Conservation (phyloP, 1,140 invertebrate species). For the Antheraea pernyi region DNA sequence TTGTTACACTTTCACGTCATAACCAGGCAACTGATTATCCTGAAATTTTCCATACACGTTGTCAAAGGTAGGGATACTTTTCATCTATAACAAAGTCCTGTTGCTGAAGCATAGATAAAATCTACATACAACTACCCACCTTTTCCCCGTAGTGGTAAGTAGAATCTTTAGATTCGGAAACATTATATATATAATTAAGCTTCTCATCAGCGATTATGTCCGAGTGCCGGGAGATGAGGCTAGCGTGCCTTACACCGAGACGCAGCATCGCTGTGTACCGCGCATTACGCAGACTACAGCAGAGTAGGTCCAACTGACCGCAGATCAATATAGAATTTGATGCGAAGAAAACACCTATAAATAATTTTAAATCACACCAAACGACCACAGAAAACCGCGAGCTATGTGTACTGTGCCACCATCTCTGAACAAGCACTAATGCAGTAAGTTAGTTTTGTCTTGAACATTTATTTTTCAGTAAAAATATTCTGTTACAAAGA, state of each 20-base stretch:
- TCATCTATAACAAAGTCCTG: too few relatives aligned
- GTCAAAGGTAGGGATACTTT: too few relatives aligned
- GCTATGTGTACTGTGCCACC: too few relatives aligned
- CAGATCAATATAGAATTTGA: conserved; percentile 58
- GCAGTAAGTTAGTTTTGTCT: too few relatives aligned
- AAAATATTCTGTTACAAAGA: too few relatives aligned
- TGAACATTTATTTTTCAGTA: too few relatives aligned
- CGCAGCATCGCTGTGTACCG: conserved; percentile 52
- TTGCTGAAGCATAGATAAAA: too few relatives aligned
- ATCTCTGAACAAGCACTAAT: too few relatives aligned
- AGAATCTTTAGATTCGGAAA: conserved; percentile 35
- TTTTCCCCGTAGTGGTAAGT: conserved; percentile 46
- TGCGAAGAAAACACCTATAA: conserved; percentile 60
- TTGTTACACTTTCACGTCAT: too few relatives aligned
- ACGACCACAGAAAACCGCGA: too few relatives aligned
- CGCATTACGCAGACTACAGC: conserved; percentile 55
- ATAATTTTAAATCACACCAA: not conserved
- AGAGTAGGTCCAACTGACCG: conserved; percentile 61
- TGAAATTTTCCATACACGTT: too few relatives aligned
- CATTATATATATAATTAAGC: conserved; percentile 55
- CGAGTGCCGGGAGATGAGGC: conserved; percentile 18
- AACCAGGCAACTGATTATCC: too few relatives aligned
- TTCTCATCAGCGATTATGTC: conserved; percentile 45
- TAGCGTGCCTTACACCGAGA: conserved; percentile 35
- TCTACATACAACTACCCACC: conserved; percentile 21